Evolutionary conservation across 1,140 invertebrate genomes (phyloP).

Genomic region (Heliconius himera): DNA sequence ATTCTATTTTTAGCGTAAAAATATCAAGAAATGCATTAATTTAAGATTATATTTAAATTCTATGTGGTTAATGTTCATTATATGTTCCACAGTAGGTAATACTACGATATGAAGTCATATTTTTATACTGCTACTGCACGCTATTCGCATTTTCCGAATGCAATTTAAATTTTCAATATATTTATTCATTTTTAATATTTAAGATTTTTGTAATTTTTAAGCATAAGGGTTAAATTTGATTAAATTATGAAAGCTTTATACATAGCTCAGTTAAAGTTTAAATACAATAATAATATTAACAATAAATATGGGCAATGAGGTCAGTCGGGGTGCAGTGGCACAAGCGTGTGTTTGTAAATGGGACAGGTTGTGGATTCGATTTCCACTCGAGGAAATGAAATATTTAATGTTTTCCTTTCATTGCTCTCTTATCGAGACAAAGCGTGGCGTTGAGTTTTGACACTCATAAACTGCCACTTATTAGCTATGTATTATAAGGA

Average conservation of each 20-base stretch:
- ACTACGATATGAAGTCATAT: conserved; percentile 18
- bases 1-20: conserved; percentile 26
- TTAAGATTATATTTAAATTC: conserved; percentile 10
- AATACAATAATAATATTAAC: too few species aligned
- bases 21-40: conserved; percentile 22
- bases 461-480: too few species aligned
- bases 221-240: background rate
- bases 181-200: background rate
- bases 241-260: background rate
- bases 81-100: background rate
- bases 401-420: too few species aligned
- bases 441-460: too few species aligned
- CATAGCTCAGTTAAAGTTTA: too few species aligned
- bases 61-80: conserved; percentile 34
- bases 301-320: too few species aligned
- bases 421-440: too few species aligned
- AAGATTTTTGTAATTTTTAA: background rate
- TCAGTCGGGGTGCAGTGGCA: too few species aligned
- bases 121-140: conserved; percentile 31
- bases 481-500: too few species aligned
- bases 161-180: background rate
- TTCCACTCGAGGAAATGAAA: too few species aligned
- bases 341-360: too few species aligned
- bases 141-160: conserved; percentile 14
- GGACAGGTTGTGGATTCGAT: too few species aligned